Percentiles rank a stretch among this genome's conserved stretches.
phyloP scores from a whole-genome alignment of 1,140 invertebrate species.

The Nasonia vitripennis region DNA sequence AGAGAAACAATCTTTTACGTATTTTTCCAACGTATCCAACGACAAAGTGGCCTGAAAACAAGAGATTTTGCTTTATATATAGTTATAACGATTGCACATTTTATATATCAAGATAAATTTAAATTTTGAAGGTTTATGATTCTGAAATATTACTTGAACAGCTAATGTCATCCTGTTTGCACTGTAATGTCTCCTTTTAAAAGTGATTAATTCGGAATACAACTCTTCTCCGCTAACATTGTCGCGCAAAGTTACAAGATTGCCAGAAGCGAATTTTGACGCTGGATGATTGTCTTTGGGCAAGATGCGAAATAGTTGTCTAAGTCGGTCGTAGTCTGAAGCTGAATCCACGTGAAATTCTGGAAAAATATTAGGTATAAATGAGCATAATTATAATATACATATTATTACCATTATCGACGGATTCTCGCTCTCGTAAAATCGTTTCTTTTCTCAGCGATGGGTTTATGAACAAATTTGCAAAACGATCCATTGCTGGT shows the following conservation, averaged over 20 bases:
- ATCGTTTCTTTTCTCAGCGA: conserved; percentile 90
- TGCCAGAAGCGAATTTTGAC: conserved; percentile 89
- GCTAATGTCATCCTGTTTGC: conserved; percentile 92
- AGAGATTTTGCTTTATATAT: neutral
- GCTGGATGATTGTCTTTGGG: conserved; percentile 83
- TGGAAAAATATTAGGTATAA: conserved; percentile 58
- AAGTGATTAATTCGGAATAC: conserved; percentile 83
- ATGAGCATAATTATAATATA: neutral
- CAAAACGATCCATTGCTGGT: conserved; percentile 88
- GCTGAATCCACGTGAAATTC: conserved; percentile 86
- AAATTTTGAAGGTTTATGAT: neutral
- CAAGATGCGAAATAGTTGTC: conserved; percentile 83
- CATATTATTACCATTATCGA: conserved; percentile 82
- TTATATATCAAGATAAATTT: no score
- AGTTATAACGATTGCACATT: no score
- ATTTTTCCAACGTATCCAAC: conserved; percentile 83
- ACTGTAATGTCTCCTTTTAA: conserved; percentile 88
- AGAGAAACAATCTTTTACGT: conserved; percentile 79
- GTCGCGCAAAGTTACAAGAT: conserved; percentile 84
- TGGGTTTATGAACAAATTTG: conserved; percentile 92
- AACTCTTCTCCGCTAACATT: conserved; percentile 80
- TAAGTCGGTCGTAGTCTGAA: conserved; percentile 80
- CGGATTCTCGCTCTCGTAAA: conserved; percentile 91
- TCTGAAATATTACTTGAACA: conserved; percentile 77
- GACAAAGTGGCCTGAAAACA: conserved; percentile 82